Evolutionary conservation across 2,113 vertebrate genomes (phyloP).

Genomic region (Telmatochromis sp.): DNA sequence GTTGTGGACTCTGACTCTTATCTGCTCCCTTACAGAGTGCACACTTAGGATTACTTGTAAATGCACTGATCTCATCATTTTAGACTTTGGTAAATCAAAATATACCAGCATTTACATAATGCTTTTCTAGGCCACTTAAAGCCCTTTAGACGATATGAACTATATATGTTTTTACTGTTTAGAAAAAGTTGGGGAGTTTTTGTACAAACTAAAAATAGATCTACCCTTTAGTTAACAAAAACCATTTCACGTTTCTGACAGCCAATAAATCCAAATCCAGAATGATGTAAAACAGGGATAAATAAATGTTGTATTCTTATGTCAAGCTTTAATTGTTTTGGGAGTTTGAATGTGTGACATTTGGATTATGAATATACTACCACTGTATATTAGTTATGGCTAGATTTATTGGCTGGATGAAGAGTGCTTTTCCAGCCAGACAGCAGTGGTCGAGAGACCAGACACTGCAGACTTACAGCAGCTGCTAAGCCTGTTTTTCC

Average conservation of each 20-base stretch:
- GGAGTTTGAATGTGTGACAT: not conserved
- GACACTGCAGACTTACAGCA: not conserved
- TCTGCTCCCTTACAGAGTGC: not conserved
- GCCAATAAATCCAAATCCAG: not conserved
- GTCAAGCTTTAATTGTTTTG: not conserved
- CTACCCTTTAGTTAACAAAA: not conserved
- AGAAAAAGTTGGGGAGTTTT: not conserved
- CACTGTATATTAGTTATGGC: not conserved
- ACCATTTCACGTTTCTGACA: not conserved
- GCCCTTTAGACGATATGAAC: not conserved
- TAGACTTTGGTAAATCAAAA: not conserved
- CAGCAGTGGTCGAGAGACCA: not conserved
- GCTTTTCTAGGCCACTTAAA: not conserved
- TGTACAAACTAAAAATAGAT: not conserved
- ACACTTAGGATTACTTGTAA: not conserved
- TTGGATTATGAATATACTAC: not conserved
- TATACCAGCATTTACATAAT: not conserved
- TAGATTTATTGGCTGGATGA: not conserved
- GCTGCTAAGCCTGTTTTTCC: constrained; percentile 15
- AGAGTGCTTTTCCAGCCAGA: not conserved
- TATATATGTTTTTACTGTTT: not conserved
- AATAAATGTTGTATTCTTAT: not conserved
- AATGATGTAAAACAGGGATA: not conserved
- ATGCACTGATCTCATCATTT: not conserved
- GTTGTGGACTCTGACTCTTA: not conserved